phyloP scores from a whole-genome alignment of 1,140 invertebrate species.

The Chlorops oryzae region DNA sequence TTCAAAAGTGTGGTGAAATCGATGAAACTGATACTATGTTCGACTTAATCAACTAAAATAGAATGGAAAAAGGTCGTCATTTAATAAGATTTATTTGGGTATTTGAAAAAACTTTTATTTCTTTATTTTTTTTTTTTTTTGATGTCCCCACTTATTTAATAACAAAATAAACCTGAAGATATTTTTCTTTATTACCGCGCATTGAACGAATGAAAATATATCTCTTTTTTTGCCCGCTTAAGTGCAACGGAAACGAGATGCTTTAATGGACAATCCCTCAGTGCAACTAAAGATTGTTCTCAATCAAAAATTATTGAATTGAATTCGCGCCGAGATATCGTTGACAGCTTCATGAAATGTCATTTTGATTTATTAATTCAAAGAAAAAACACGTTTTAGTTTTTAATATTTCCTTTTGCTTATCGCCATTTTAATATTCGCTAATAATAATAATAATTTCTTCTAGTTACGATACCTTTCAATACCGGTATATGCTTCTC shows the following conservation, averaged over 20 bases:
- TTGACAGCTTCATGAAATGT: too few species aligned
- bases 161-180: neutral
- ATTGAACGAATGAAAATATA: neutral
- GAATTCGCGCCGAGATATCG: too few species aligned
- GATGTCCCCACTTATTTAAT: neutral
- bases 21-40: neutral
- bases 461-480: too few species aligned
- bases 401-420: too few species aligned
- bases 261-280: neutral
- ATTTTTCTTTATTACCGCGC: neutral
- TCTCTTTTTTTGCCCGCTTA: neutral
- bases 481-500: too few species aligned
- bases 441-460: too few species aligned
- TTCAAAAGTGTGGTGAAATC: neutral
- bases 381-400: too few species aligned
- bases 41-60: neutral
- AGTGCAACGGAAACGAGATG: neutral
- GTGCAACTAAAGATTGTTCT: neutral
- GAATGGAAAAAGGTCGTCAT: neutral
- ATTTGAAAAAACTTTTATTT: neutral
- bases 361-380: too few species aligned
- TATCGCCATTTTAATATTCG: too few species aligned
- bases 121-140: neutral
- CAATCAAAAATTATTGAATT: neutral
- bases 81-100: neutral